Conservation (phyloP, 1,140 invertebrate species). For the Physella acuta region DNA sequence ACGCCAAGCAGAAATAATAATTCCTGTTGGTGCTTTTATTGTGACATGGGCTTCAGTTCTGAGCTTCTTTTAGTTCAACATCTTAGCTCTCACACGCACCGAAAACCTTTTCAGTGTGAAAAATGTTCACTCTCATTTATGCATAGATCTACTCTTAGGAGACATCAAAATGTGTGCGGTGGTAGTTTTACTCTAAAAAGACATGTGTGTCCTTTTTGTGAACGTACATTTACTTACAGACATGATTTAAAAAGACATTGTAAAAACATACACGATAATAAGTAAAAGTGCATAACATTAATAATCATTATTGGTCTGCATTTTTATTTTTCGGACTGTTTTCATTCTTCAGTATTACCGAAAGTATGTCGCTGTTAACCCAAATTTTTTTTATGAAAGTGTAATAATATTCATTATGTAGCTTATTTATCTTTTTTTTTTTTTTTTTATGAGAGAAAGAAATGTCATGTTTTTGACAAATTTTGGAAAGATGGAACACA, state of each 20-base stretch:
- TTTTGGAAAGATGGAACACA: neutral
- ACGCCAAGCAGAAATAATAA: neutral
- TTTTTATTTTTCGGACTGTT: no score
- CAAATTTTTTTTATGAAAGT: no score
- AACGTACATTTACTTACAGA: slow-evolving; percentile 15
- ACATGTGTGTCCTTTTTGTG: slow-evolving; percentile 15
- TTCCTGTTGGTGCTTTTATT: slow-evolving; percentile 19
- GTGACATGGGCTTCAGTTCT: slow-evolving; percentile 15
- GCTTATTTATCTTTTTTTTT: no score
- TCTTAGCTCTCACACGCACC: neutral
- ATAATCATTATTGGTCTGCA: no score
- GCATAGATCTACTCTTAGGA: slow-evolving; percentile 13
- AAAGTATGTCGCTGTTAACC: no score
- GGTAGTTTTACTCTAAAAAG: slow-evolving; percentile 12
- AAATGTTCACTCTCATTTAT: slow-evolving; percentile 20
- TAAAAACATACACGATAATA: slow-evolving; percentile 13
- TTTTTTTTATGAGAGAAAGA: no score
- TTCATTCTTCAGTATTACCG: no score
- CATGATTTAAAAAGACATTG: slow-evolving; percentile 18
- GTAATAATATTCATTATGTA: no score
- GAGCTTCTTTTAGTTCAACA: slow-evolving; percentile 12
- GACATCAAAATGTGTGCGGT: slow-evolving; percentile 20
- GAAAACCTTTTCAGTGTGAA: slow-evolving; percentile 20
- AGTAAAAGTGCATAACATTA: no score
- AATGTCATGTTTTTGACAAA: neutral